These are phyloP conservation scores for Phainopepla nitens DNA, from an alignment of 2,113 vertebrate species.

Conservation along the genomic window DNA sequence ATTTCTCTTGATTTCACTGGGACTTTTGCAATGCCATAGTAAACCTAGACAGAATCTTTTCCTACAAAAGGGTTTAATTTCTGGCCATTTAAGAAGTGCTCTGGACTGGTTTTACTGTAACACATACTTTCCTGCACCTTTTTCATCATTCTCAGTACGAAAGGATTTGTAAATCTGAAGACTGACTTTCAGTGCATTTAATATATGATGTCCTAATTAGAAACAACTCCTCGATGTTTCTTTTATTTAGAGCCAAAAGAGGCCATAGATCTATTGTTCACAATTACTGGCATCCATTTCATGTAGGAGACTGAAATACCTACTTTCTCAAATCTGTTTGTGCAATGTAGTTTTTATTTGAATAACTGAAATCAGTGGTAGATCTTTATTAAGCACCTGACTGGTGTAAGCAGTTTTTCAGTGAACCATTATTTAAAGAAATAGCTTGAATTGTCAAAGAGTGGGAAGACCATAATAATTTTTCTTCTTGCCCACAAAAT, in stretches of 20 bases:
- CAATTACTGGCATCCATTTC: neutral
- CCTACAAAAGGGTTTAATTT: neutral
- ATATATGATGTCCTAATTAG: neutral
- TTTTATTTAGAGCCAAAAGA: constrained; percentile 48
- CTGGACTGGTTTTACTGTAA: neutral
- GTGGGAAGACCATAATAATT: neutral
- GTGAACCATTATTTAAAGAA: neutral
- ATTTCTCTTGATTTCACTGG: neutral
- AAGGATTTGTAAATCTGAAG: constrained; percentile 8
- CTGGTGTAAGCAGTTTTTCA: neutral
- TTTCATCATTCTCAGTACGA: neutral
- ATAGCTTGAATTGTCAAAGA: neutral
- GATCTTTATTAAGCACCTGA: neutral
- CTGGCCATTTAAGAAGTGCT: neutral
- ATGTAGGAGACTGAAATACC: neutral
- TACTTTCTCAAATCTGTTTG: neutral
- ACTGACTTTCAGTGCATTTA: neutral
- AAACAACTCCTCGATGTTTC: neutral
- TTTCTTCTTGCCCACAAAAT: neutral
- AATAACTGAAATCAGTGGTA: neutral
- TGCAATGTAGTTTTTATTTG: neutral
- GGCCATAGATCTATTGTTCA: neutral
- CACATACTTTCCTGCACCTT: neutral
- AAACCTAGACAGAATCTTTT: neutral
- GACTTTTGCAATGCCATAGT: neutral